These are phyloP conservation scores for Acleris holmiana DNA, from an alignment of 2,888 invertebrate species.

Conservation along the genomic window DNA sequence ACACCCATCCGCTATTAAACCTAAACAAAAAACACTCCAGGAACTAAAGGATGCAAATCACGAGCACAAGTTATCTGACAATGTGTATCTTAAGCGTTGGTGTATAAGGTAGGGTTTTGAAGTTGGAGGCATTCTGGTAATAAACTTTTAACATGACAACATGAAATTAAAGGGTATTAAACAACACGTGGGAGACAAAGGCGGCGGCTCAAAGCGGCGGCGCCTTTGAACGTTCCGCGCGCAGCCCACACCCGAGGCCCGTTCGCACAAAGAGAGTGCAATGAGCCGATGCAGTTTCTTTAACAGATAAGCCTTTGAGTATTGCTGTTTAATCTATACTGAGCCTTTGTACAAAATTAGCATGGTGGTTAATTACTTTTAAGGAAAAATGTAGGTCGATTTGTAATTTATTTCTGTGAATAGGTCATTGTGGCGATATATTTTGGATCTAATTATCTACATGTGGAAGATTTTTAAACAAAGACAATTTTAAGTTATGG, in stretches of 20 bases:
- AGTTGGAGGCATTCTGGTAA: slow-evolving; percentile 48
- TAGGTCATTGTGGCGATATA: too few relatives aligned
- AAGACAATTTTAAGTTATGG: too few relatives aligned
- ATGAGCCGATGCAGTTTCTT: background rate
- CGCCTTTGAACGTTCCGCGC: slow-evolving; percentile 64
- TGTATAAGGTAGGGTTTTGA: slow-evolving; percentile 1
- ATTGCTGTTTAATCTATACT: too few relatives aligned
- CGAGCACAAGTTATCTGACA: background rate
- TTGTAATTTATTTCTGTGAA: too few relatives aligned
- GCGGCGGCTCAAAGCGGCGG: slow-evolving; percentile 72
- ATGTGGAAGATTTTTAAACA: too few relatives aligned
- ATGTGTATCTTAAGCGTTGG: background rate
- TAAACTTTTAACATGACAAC: slow-evolving; percentile 80
- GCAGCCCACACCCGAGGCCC: slow-evolving; percentile 55
- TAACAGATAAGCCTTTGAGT: background rate
- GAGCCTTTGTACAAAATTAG: background rate
- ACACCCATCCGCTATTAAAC: slow-evolving; percentile 68
- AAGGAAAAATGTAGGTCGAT: too few relatives aligned
- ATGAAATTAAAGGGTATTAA: slow-evolving; percentile 76
- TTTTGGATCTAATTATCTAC: too few relatives aligned
- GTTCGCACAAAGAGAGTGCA: slow-evolving; percentile 10
- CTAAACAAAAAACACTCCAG: slow-evolving; percentile 22
- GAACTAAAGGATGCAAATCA: slow-evolving; percentile 23
- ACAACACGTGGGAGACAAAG: slow-evolving; percentile 79
- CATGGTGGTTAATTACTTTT: too few relatives aligned